phyloP scores from a whole-genome alignment of 2,797 vertebrate species.

The Poeciliopsis gracilis region DNA sequence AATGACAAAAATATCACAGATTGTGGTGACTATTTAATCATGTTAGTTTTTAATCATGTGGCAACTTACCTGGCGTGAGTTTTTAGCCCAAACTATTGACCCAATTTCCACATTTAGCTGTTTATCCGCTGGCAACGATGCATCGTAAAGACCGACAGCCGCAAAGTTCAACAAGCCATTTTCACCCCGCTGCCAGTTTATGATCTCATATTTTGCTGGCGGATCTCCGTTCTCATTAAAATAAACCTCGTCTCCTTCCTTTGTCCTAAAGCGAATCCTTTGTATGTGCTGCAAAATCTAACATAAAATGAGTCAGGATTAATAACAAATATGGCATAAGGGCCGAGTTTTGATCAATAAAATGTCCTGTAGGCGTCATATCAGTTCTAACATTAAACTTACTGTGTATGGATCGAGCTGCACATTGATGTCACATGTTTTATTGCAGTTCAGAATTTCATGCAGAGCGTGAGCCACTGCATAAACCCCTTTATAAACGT shows the following conservation, averaged over 20 bases:
- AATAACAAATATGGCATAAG: too few species aligned
- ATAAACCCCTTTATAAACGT: conserved; percentile 85
- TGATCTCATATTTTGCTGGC: conserved; percentile 83
- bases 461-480: conserved; percentile 82
- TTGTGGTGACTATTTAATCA: not conserved
- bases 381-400: not conserved
- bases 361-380: too few species aligned
- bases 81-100: conserved; percentile 72
- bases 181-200: conserved; percentile 78
- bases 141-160: conserved; percentile 80
- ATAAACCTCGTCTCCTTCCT: conserved; percentile 75
- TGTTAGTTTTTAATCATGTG: not conserved
- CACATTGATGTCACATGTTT: conserved; percentile 58
- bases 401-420: conserved; percentile 61
- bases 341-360: not conserved
- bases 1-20: not conserved
- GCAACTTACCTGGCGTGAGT: not conserved
- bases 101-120: conserved; percentile 73
- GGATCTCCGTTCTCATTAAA: conserved; percentile 83
- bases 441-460: conserved; percentile 71
- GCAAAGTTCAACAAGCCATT: conserved; percentile 68
- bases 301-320: conserved; percentile 20
- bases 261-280: conserved; percentile 70
- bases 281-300: conserved; percentile 78
- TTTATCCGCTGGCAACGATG: conserved; percentile 66